phyloP scores from a whole-genome alignment of 2,113 vertebrate genomes.

The Poeciliopsis turrubarensis region DNA sequence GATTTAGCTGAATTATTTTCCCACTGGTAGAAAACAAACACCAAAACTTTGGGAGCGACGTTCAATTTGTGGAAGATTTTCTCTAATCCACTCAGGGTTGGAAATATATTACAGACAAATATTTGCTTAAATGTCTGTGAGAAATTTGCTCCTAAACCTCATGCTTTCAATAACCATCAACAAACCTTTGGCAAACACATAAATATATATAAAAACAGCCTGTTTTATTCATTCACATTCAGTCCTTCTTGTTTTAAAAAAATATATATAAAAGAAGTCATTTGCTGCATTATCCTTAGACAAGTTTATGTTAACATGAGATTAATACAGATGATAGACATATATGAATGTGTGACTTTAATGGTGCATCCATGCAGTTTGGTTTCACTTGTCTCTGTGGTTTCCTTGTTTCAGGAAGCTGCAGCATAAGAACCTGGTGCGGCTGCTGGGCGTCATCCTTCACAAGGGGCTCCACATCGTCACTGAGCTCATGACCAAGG shows the following conservation, averaged over 20 bases:
- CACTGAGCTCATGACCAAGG: slow-evolving; percentile 95
- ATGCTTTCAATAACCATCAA: no score
- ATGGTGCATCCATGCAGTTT: background rate
- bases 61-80: background rate
- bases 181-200: background rate
- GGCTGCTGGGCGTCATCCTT: slow-evolving; percentile 88
- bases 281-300: background rate
- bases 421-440: slow-evolving; percentile 90
- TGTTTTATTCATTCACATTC: background rate
- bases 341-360: background rate
- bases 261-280: background rate
- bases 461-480: slow-evolving; percentile 91
- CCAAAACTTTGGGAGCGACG: background rate
- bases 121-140: background rate
- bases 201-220: no score
- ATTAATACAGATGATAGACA: background rate
- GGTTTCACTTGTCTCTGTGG: background rate
- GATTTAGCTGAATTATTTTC: background rate
- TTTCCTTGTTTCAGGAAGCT: slow-evolving; percentile 81
- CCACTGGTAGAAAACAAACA: background rate
- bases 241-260: background rate
- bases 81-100: no score
- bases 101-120: no score
- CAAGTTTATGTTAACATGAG: background rate
- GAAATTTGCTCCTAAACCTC: background rate